phyloP scores from a whole-genome alignment of 1,140 invertebrate species.

The Diachasmimorpha longicaudata region DNA sequence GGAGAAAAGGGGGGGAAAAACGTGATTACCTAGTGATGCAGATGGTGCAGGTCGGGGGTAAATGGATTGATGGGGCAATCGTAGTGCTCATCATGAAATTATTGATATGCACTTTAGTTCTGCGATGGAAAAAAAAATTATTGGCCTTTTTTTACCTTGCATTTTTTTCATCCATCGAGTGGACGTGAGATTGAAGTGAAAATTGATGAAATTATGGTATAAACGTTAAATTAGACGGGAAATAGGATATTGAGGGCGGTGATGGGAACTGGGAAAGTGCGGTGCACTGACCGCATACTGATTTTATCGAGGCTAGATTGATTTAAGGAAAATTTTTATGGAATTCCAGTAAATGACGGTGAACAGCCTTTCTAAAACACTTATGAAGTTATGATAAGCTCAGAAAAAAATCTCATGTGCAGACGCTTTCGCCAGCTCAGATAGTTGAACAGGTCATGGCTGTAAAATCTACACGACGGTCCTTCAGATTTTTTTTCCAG shows the following conservation, averaged over 20 bases:
- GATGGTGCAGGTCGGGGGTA: constrained; percentile 30
- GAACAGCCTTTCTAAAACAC: no score
- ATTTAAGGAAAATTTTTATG: neutral
- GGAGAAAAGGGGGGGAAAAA: neutral
- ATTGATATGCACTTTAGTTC: constrained; percentile 49
- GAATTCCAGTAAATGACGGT: neutral
- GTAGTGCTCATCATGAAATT: constrained; percentile 43
- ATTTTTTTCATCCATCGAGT: neutral
- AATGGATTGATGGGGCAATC: constrained; percentile 50
- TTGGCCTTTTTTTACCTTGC: neutral
- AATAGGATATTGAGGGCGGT: neutral
- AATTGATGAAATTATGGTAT: neutral
- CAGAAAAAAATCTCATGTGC: no score
- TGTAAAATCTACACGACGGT: no score
- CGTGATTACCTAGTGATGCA: constrained; percentile 20
- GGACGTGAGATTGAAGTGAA: constrained; percentile 5
- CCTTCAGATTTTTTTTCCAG: no score
- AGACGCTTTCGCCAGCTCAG: no score
- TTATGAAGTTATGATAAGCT: no score
- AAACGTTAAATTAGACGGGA: neutral
- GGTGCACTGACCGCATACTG: neutral
- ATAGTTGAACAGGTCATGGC: no score
- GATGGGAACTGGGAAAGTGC: neutral
- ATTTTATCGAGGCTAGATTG: neutral
- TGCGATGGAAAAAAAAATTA: constrained; percentile 27